These are phyloP conservation scores for Meandrina meandrites DNA, from an alignment of 92 coral and sea anemone species.

Conservation along the genomic window DNA sequence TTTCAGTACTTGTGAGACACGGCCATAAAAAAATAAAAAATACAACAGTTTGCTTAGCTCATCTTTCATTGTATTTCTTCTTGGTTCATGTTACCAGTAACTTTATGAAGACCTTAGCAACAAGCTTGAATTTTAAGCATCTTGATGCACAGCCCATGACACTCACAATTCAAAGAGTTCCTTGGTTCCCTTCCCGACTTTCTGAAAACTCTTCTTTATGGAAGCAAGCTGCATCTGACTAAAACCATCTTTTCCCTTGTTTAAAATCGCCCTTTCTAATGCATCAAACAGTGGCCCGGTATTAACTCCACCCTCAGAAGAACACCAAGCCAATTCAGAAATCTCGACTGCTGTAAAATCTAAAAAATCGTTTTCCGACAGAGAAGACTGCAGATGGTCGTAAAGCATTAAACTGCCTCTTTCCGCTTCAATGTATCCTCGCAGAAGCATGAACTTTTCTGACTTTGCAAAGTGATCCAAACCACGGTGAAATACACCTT, in stretches of 20 bases:
- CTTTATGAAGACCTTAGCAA: too few relatives aligned
- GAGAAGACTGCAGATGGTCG: not conserved
- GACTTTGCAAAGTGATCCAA: not conserved
- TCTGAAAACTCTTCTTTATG: not conserved
- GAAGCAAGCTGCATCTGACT: not conserved
- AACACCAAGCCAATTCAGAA: conserved; percentile 24
- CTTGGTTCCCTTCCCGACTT: conserved; percentile 1
- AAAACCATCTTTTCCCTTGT: not conserved
- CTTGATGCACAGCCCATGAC: too few relatives aligned
- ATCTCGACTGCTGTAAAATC: not conserved
- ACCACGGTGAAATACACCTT: not conserved
- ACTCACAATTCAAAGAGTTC: not conserved
- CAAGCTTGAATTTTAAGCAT: too few relatives aligned
- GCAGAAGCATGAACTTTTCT: not conserved
- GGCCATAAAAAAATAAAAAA: too few relatives aligned
- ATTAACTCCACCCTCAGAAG: not conserved
- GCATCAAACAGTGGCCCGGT: conserved; percentile 9
- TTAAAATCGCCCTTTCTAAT: conserved; percentile 13
- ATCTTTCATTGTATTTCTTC: too few relatives aligned
- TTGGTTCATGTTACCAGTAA: too few relatives aligned
- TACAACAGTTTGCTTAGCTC: too few relatives aligned
- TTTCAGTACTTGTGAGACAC: too few relatives aligned
- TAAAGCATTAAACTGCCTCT: not conserved
- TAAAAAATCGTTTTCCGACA: not conserved
- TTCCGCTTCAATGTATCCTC: conserved; percentile 19